Evolutionary conservation across 2,888 invertebrate species (phyloP), one percentile per base, ranked within the genome.

Genomic region (Xanthia togata): DNA sequence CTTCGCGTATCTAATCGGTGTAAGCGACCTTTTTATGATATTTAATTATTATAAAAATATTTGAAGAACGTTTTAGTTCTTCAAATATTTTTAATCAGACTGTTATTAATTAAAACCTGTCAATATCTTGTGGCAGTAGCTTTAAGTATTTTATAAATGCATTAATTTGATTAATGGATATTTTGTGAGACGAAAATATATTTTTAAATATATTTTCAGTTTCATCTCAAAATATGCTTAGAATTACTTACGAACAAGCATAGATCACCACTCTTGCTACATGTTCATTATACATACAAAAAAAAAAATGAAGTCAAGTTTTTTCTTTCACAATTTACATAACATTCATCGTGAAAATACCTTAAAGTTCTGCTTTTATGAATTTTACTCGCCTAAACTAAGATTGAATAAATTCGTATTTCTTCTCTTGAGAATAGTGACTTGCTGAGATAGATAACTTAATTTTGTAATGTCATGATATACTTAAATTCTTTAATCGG

Each of bases 381-480:
- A 44, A 38, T 63, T 47, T 65, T 63, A 11, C 6, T 55, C 1
- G 3, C 2, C 2, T 9, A 26, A 57, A 17, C 50, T n/a, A 9
- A 6, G 1, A 35, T 81, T 31, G 57, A 41, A 23, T 14, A 26
- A 81, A 26, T 75, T 62, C 55, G 9, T 62, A 57, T 47, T 60
- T 44, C 75, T 68, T 64, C 17, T 60, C 60, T 41, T 31, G 35
- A n/a, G 35, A 55, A 53, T 55, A 77, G 50, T 82, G 38, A 69
- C 38, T 78, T 69, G 73, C 72, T 78, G 74, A 71, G 63, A 79
- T 70, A 62, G 70, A 73, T 82, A 79, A 82, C 38, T 47, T 75
- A 80, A 82, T 87, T 84, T 82, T 63, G 64, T 75, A 67, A 73
- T 78, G 76, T 83, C 83, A 81, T 82, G 74, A 76, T 8, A 73